Conservation (phyloP, 2,888 invertebrate species). For the Sphaerophoria taeniata region DNA sequence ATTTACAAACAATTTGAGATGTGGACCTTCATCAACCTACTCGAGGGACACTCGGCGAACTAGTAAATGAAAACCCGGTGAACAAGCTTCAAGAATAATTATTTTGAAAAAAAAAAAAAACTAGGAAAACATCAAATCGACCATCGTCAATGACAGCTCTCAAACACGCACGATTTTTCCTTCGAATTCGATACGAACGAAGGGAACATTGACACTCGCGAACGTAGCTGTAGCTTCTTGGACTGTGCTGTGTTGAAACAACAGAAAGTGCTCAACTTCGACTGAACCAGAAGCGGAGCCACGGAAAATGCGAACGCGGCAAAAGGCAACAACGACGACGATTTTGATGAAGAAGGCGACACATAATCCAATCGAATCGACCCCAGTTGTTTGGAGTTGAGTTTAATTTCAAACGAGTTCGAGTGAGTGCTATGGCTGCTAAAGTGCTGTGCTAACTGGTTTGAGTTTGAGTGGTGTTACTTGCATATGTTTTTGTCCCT, state of each 20-base stretch:
- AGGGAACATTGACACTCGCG: slow-evolving; percentile 57
- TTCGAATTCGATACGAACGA: slow-evolving; percentile 44
- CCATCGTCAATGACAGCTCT: slow-evolving; percentile 58
- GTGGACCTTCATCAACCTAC: slow-evolving; percentile 24
- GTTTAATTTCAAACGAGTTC: slow-evolving; percentile 20
- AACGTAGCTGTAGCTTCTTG: slow-evolving; percentile 39
- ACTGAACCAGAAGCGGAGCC: slow-evolving; percentile 77
- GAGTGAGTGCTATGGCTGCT: slow-evolving; percentile 40
- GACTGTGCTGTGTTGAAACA: slow-evolving; percentile 77
- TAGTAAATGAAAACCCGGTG: slow-evolving; percentile 60
- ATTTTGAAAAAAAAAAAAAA: slow-evolving; percentile 49
- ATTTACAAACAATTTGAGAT: background rate
- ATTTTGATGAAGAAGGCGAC: slow-evolving; percentile 18
- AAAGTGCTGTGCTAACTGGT: slow-evolving; percentile 18
- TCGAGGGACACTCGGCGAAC: slow-evolving; percentile 41
- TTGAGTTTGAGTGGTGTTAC: slow-evolving; percentile 29
- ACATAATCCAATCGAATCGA: slow-evolving; percentile 23
- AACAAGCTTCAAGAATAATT: slow-evolving; percentile 10
- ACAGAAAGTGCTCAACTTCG: slow-evolving; percentile 80
- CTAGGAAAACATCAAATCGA: slow-evolving; percentile 61
- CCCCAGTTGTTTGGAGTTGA: slow-evolving; percentile 51
- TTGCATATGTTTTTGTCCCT: slow-evolving; percentile 38
- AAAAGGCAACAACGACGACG: slow-evolving; percentile 37
- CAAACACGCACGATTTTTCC: slow-evolving; percentile 67
- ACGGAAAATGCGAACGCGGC: slow-evolving; percentile 71